Conservation (phyloP, 1,140 invertebrate species). For the Caerostris darwini region DNA sequence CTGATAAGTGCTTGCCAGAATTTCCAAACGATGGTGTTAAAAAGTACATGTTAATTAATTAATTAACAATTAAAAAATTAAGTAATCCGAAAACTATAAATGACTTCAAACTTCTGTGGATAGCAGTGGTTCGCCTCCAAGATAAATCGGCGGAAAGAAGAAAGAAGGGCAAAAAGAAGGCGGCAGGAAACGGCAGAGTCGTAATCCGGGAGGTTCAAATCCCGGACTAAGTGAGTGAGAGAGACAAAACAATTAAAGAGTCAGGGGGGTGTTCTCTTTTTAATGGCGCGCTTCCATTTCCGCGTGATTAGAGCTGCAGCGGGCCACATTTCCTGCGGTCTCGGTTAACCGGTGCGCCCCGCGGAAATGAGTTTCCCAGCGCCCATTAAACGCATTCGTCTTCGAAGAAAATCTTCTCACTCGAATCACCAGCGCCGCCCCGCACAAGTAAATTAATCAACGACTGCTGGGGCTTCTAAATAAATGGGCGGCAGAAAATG, state of each 20-base stretch:
- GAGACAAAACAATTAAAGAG: neutral
- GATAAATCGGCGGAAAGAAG: neutral
- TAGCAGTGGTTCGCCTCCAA: too few species aligned
- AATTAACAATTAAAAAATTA: too few species aligned
- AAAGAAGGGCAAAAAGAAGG: neutral
- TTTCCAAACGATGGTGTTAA: too few species aligned
- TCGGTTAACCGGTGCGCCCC: neutral
- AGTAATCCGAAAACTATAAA: too few species aligned
- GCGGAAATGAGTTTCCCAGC: neutral
- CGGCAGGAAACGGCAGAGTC: neutral
- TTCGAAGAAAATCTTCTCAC: neutral
- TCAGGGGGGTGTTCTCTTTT: constrained; percentile 27
- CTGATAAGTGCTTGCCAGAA: too few species aligned
- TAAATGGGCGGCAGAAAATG: too few species aligned
- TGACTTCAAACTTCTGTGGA: too few species aligned
- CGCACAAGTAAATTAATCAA: too few species aligned
- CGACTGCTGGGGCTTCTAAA: too few species aligned
- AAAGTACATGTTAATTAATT: too few species aligned
- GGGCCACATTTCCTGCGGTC: constrained; percentile 25
- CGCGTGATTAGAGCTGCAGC: constrained; percentile 44
- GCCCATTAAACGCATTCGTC: constrained; percentile 24
- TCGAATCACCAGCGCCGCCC: too few species aligned
- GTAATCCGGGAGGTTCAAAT: neutral
- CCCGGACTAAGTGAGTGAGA: neutral
- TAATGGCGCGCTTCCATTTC: constrained; percentile 40